Base-by-base conservation (phyloP, 2,113 vertebrate species). In the Strix aluco region DNA sequence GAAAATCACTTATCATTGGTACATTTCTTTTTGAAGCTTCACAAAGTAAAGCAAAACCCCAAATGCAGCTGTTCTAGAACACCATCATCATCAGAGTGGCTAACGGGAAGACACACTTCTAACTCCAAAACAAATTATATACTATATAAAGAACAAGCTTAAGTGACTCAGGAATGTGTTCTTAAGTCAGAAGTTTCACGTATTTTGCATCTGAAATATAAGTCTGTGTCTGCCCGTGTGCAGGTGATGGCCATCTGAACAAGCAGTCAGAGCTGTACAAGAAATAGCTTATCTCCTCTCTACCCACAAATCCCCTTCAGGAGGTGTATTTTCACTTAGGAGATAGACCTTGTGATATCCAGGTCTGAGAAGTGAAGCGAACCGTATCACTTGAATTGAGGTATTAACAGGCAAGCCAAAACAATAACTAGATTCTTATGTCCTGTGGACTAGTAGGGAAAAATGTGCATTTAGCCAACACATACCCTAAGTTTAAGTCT, bases 101-200 rank as follows among this genome's bases (percentile, higher is more conserved):
- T 87, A 96, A 80, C 2, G 44, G 55, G 67, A 96, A 95, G 42
- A 98, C 94, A 97, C 97, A 98, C 95, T 98, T 97, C 77, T 98
- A 88, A 74, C 90, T 97, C 95, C 97, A 96, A 96, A 97, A 97
- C 94, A 98, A 99, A 99, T 98, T 96, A 98, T 96, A 98, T 98
- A 95, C 98, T 97, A 98, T 98, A 98, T 95, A 97, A 98, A 98
- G 92, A 98, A 98, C 98, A 98, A 98, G 96, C 93, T 96, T 86
- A 96, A 97, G 89, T 86, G 92, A 92, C 89, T 90, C 95, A 95
- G 88, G 92, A 96, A 96, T 95, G 36, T 83, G 90, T 92, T 96
- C 89, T 96, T 32, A 92, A 95, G 82, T 95, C 83, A 96, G 88
- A 92, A 95, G 97, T 97, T 97, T 96, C 95, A 81, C 9, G 77